These are phyloP conservation scores for Rhinella marina DNA, from an alignment of 2,797 vertebrate species.

Conservation along the genomic window DNA sequence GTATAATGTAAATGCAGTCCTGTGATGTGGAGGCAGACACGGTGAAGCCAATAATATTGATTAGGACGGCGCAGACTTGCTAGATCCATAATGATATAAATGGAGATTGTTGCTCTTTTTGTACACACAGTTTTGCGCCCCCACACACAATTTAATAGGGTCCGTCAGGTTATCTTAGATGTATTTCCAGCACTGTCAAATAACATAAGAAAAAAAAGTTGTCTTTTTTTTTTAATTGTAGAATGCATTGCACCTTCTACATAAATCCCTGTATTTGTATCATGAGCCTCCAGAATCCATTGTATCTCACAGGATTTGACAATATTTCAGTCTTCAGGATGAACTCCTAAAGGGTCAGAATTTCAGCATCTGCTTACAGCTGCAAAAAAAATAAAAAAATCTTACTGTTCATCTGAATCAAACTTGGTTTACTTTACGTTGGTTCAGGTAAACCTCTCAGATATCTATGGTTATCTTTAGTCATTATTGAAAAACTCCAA, in stretches of 20 bases:
- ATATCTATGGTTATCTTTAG: too few relatives aligned
- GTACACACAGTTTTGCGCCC: neutral
- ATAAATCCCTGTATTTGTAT: neutral
- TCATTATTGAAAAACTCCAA: too few relatives aligned
- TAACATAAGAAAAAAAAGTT: neutral
- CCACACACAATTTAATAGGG: neutral
- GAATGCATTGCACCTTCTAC: neutral
- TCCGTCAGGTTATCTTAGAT: too few relatives aligned
- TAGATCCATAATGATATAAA: conserved; percentile 27
- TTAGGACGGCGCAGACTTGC: conserved; percentile 4
- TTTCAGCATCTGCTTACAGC: too few relatives aligned
- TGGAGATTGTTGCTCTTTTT: conserved; percentile 27
- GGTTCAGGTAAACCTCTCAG: too few relatives aligned
- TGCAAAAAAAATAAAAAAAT: too few relatives aligned
- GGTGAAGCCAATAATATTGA: conserved; percentile 24
- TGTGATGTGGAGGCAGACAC: neutral
- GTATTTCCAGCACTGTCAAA: too few relatives aligned
- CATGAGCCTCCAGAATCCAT: neutral
- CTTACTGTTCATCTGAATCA: too few relatives aligned
- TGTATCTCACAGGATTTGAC: neutral
- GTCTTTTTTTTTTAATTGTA: neutral
- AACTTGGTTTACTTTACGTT: too few relatives aligned
- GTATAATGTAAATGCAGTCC: neutral
- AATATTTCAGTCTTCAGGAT: neutral
- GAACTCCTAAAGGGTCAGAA: neutral